Conservation (phyloP, 1,140 invertebrate species). For the Achroia grisella region DNA sequence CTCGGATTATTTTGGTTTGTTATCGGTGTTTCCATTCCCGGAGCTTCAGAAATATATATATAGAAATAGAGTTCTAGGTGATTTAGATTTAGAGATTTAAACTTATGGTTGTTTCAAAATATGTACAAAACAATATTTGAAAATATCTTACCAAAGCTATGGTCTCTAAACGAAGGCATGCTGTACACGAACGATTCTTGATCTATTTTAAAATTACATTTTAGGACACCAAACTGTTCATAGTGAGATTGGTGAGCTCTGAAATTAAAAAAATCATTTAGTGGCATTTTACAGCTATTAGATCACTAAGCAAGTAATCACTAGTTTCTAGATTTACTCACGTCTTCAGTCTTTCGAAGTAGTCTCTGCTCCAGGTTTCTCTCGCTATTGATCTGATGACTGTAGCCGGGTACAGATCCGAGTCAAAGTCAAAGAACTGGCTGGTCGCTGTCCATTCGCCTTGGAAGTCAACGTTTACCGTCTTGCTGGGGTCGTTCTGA, state of each 20-base stretch:
- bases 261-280: conserved; percentile 14
- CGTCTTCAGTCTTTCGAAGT: conserved; percentile 78
- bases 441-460: conserved; percentile 72
- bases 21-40: no score
- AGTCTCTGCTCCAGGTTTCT: conserved; percentile 78
- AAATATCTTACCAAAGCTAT: conserved; percentile 83
- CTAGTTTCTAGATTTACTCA: no score
- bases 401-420: conserved; percentile 75
- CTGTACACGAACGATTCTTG: conserved; percentile 62
- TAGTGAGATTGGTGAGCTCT: conserved; percentile 84
- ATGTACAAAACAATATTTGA: no score
- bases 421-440: conserved; percentile 79
- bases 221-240: conserved; percentile 80
- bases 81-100: no score
- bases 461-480: conserved; percentile 68
- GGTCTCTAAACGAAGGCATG: conserved; percentile 78
- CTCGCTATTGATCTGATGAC: conserved; percentile 78
- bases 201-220: conserved; percentile 73
- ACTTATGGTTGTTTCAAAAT: no score
- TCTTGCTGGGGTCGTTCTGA: conserved; percentile 53
- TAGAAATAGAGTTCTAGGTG: no score
- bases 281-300: no score
- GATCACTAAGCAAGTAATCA: no score
- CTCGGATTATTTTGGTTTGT: no score
- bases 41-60: no score